A percentile compares a stretch with the other conserved stretches of the same genome.
These are phyloP conservation scores for Drosophila triauraria DNA, from an alignment of 1,140 invertebrate genomes.

Conservation along the genomic window DNA sequence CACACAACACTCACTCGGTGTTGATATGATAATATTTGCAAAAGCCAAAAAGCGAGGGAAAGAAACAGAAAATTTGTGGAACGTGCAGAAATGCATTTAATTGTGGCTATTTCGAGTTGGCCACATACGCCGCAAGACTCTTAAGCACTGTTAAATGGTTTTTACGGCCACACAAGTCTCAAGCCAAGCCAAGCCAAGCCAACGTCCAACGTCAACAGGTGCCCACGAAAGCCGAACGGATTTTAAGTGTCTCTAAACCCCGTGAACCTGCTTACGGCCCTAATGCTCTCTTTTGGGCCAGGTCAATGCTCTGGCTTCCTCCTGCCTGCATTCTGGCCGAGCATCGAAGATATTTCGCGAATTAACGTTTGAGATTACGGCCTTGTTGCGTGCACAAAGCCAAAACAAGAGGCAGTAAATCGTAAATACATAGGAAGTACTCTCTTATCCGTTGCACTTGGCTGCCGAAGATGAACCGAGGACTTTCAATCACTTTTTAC, in stretches of 20 bases:
- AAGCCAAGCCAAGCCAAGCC: not conserved
- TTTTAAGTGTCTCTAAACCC: constrained; percentile 48
- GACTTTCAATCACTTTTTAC: constrained; percentile 39
- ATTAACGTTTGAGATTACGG: constrained; percentile 11
- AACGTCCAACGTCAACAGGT: constrained; percentile 29
- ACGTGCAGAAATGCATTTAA: constrained; percentile 81
- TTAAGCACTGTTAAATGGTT: constrained; percentile 60
- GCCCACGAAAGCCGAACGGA: constrained; percentile 54
- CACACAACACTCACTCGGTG: not conserved
- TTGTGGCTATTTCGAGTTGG: constrained; percentile 61
- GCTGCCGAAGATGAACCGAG: constrained; percentile 53
- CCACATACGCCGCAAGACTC: constrained; percentile 66
- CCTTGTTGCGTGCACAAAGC: constrained; percentile 41
- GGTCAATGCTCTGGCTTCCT: constrained; percentile 21
- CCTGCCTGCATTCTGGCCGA: constrained; percentile 9
- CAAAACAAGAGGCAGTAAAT: constrained; percentile 8
- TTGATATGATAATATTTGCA: constrained; percentile 40
- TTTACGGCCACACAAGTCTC: constrained; percentile 31
- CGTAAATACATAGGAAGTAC: constrained; percentile 42
- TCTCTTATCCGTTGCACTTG: constrained; percentile 47
- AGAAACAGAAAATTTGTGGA: constrained; percentile 46
- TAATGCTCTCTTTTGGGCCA: constrained; percentile 2
- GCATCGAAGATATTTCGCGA: constrained; percentile 7
- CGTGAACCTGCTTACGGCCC: constrained; percentile 30
- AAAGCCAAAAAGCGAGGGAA: constrained; percentile 25